A percentile compares a stretch with the other conserved stretches of the same genome.
Conservation (phyloP, 1,140 invertebrate species). For the Wasmannia auropunctata region DNA sequence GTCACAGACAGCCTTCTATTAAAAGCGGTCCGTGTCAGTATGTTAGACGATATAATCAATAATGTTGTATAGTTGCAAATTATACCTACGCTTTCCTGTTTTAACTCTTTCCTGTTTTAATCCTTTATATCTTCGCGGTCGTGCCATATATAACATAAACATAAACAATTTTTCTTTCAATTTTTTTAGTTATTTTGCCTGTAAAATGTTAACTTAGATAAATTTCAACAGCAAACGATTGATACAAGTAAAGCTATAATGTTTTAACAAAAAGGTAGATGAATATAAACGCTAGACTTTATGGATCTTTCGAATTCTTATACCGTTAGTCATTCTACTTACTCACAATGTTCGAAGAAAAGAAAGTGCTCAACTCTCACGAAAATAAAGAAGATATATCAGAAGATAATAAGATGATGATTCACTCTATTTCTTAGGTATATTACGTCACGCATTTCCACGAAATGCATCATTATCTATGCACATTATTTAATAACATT, state of each 20-base stretch:
- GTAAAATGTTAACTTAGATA: background rate
- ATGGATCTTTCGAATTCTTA: background rate
- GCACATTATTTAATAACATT: background rate
- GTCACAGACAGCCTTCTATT: constrained; percentile 29
- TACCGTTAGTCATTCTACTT: constrained; percentile 63
- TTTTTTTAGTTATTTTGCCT: background rate
- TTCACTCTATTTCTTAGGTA: constrained; percentile 8
- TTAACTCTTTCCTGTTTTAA: constrained; percentile 18
- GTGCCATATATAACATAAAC: constrained; percentile 6
- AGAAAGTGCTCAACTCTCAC: constrained; percentile 62
- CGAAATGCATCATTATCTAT: background rate
- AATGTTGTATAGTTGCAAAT: constrained; percentile 22
- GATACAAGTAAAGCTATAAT: background rate
- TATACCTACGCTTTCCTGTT: constrained; percentile 9
- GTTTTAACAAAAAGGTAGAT: background rate
- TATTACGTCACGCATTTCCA: background rate
- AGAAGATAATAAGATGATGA: constrained; percentile 33
- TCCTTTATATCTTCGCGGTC: background rate
- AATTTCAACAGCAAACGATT: background rate
- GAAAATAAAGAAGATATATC: constrained; percentile 60
- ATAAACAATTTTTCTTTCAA: constrained; percentile 14
- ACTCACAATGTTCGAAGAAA: constrained; percentile 36
- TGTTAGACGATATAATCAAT: constrained; percentile 27
- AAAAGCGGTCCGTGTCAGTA: constrained; percentile 17
- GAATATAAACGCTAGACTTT: background rate